Percentiles rank a stretch among this genome's conserved stretches.
phyloP scores from a whole-genome alignment of 37 sponge, comb jelly and placozoan genomes.

The Tethya wilhelma region DNA sequence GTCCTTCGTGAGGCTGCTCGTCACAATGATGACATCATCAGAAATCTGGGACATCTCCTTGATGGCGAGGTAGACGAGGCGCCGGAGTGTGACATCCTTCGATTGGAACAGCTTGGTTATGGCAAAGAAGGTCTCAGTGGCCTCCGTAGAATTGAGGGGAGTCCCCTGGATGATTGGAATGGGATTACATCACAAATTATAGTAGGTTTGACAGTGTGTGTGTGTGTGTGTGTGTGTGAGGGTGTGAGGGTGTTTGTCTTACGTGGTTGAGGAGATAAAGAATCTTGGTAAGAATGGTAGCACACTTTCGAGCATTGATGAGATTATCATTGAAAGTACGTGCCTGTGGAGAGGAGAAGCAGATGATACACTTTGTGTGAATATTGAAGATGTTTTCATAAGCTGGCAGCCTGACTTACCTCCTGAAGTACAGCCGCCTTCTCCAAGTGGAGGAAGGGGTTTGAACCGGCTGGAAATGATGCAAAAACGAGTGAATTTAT shows the following conservation, averaged over 20 bases:
- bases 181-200: too few species aligned
- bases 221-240: neutral
- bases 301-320: conserved; percentile 80
- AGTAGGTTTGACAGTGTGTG: neutral
- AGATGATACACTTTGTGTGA: too few species aligned
- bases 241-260: neutral
- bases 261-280: conserved; percentile 96
- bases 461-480: conserved; percentile 28
- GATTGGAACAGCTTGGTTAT: conserved; percentile 95
- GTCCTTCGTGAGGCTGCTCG: conserved; percentile 96
- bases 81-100: conserved; percentile 84
- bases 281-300: conserved; percentile 85
- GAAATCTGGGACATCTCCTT: conserved; percentile 85
- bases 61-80: conserved; percentile 89
- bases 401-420: too few species aligned
- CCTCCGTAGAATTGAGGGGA: conserved; percentile 76
- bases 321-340: conserved; percentile 90
- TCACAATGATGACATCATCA: conserved; percentile 98
- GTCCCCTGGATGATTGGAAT: conserved; percentile 82
- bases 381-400: too few species aligned
- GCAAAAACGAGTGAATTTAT: too few species aligned
- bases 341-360: conserved; percentile 51
- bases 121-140: conserved; percentile 96
- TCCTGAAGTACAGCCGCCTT: conserved; percentile 90
- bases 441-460: conserved; percentile 79